Evolutionary conservation across 2,797 vertebrate genomes (phyloP).

Genomic region (Pelochelys cantorii): DNA sequence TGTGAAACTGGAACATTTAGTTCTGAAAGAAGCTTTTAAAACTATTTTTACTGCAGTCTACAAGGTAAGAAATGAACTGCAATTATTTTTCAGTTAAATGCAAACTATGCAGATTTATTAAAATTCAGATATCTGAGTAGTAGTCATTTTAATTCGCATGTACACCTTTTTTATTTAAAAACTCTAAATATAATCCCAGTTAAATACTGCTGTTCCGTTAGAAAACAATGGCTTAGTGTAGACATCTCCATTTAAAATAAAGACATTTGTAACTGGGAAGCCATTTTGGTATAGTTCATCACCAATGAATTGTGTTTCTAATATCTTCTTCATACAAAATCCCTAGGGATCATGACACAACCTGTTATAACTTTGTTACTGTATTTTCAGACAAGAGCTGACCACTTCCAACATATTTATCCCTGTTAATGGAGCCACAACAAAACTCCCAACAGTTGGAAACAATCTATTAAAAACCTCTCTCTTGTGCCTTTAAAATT

Average conservation of each 20-base stretch:
- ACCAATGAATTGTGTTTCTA: neutral
- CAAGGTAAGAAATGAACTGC: neutral
- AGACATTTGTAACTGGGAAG: neutral
- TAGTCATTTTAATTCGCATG: neutral
- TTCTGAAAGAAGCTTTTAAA: neutral
- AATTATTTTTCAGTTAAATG: neutral
- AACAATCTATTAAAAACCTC: neutral
- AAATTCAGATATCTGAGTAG: neutral
- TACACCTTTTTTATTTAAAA: neutral
- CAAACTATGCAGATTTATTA: rapidly evolving
- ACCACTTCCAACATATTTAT: neutral
- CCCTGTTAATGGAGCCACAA: neutral
- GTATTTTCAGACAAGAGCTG: conserved; percentile 1
- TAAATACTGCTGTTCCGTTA: neutral
- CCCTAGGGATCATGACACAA: neutral
- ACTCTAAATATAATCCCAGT: neutral
- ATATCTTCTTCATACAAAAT: neutral
- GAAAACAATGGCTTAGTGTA: neutral
- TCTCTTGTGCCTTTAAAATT: neutral
- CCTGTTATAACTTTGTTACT: neutral
- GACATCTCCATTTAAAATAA: neutral
- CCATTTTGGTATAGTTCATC: neutral
- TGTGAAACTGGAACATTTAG: neutral
- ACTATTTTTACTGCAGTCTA: neutral
- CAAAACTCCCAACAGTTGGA: neutral